Evolutionary conservation across 2,888 invertebrate species (phyloP), one percentile per base, ranked within the genome.

Genomic region (Sarcophaga subvicina): DNA sequence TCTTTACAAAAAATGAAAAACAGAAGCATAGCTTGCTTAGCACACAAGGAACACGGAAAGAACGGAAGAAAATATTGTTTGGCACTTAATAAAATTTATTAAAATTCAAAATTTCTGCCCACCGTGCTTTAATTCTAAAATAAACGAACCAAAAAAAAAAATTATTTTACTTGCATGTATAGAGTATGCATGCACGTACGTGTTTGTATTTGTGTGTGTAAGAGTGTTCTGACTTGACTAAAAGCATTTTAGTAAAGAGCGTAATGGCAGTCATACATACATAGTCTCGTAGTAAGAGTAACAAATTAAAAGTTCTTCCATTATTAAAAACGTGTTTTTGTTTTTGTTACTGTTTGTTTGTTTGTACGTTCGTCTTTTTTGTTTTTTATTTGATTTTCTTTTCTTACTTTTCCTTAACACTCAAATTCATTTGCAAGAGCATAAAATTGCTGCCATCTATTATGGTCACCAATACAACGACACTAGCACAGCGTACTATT

Each of bases 241-340:
- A 81, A 70, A 76, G 69, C 49, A 70, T 71, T 82, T 76, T 63
- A 20, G 14, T 60, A 22, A 64, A 22, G 25, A 54, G 59, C 20
- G 25, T 60, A 14, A 11, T 54, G 47, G 22, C 22, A 25, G 49
- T 25, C 37, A 37, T 37, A 37, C 37, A 37, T 8, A 37, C 37
- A 37, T 8, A 37, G 37, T 37, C 37, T 37, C 64, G 25, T 54
- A 62, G 64, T 77, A 80, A 76, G 66, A 71, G 82, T 76, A 80
- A 83, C 63, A 86, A 80, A 82, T 80, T 83, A 80, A 80, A 83
- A 86, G 76, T 83, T 63, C 71, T 83, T 80, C 59, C 11, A 80
- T 76, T 79, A 78, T 81, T 85, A 63, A 79, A 80, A 77, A 83
- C 79, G 78, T 80, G 71, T 80, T 75, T 75, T 76, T 75, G 63